Percentiles rank a stretch among this genome's conserved stretches.
These are phyloP conservation scores for Leptinotarsa haldemani DNA, from an alignment of 2,888 invertebrate genomes.

Conservation along the genomic window DNA sequence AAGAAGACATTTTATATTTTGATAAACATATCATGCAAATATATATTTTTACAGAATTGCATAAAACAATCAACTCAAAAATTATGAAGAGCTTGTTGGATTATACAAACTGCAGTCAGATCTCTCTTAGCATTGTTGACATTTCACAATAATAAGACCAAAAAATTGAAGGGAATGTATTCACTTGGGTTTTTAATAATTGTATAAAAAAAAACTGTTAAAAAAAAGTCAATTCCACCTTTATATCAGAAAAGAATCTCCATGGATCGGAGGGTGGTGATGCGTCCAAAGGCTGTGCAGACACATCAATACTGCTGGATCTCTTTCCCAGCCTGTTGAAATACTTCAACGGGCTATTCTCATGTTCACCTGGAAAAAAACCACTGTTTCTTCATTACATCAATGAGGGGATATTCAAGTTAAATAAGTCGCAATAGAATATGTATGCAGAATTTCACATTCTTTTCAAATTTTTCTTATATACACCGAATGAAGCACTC, in stretches of 20 bases:
- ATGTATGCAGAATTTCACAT: too few relatives aligned
- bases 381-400: neutral
- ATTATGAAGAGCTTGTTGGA: neutral
- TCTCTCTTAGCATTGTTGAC: too few relatives aligned
- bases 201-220: neutral
- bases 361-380: slow-evolving; percentile 54
- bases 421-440: too few relatives aligned
- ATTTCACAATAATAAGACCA: too few relatives aligned
- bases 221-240: slow-evolving; percentile 51
- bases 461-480: too few relatives aligned
- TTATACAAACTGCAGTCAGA: too few relatives aligned
- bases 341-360: slow-evolving; percentile 70
- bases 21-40: too few relatives aligned
- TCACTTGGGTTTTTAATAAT: neutral
- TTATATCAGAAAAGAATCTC: slow-evolving; percentile 79
- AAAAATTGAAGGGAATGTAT: too few relatives aligned
- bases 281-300: slow-evolving; percentile 58
- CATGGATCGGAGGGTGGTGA: slow-evolving; percentile 74
- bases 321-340: slow-evolving; percentile 72
- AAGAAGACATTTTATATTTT: too few relatives aligned
- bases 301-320: slow-evolving; percentile 72
- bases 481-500: too few relatives aligned
- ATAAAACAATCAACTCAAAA: neutral
- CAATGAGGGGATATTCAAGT: too few relatives aligned
- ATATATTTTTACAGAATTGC: neutral